Conservation (phyloP, 2,797 vertebrate genomes). For the Rhadinocentrus ornatus region DNA sequence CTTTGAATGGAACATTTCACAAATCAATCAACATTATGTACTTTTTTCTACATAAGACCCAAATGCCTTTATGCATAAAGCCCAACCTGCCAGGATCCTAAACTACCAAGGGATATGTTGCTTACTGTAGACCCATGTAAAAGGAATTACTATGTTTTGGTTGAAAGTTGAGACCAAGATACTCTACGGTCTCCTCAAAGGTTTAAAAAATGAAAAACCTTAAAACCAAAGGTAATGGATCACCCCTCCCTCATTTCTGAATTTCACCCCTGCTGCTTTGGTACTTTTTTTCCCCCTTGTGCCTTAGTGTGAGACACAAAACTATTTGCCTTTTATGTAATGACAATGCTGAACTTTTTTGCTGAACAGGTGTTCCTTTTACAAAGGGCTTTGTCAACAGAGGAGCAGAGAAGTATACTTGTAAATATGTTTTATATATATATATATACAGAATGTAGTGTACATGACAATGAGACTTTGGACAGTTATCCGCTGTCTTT, state of each 20-base stretch:
- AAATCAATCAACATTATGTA: constrained; percentile 24
- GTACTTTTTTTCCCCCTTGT: constrained; percentile 55
- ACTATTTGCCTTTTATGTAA: constrained; percentile 55
- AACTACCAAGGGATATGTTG: constrained; percentile 25
- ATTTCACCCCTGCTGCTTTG: constrained; percentile 49
- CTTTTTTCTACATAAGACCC: constrained; percentile 23
- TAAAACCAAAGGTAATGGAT: constrained; percentile 81
- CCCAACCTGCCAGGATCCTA: constrained; percentile 13
- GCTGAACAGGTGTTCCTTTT: constrained; percentile 73
- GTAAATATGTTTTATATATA: constrained; percentile 82
- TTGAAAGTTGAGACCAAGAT: constrained; percentile 36
- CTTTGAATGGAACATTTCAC: constrained; percentile 28
- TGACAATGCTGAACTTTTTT: constrained; percentile 55
- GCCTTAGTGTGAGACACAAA: constrained; percentile 49
- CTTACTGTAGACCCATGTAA: constrained; percentile 26
- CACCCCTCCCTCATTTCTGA: constrained; percentile 47
- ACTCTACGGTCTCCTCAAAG: constrained; percentile 24
- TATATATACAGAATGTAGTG: constrained; percentile 73
- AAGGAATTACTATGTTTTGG: constrained; percentile 28
- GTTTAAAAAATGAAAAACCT: constrained; percentile 50
- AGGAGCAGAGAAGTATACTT: constrained; percentile 73
- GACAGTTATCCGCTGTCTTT: constrained; percentile 52
- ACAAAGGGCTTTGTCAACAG: constrained; percentile 64
- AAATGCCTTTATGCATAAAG: constrained; percentile 24
- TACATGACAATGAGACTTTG: constrained; percentile 72